Evolutionary conservation across 2,113 vertebrate species (phyloP).

Genomic region (Hypanus sabinus): DNA sequence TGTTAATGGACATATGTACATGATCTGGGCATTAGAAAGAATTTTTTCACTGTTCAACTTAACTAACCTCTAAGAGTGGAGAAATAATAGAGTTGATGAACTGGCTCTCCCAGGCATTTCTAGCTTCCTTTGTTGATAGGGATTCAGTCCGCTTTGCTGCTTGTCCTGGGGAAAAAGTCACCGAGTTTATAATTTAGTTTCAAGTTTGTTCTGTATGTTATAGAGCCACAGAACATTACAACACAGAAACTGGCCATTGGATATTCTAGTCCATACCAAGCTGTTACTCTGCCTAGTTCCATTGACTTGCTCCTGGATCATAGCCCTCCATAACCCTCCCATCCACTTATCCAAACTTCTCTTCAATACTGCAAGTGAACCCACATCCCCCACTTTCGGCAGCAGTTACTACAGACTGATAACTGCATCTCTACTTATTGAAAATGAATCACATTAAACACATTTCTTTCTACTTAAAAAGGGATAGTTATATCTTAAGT

Average conservation of each 20-base stretch:
- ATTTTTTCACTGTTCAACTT: neutral
- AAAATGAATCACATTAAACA: neutral
- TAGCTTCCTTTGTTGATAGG: slow-evolving; percentile 43
- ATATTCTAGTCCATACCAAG: too few species aligned
- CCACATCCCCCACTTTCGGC: too few species aligned
- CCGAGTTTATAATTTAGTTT: neutral
- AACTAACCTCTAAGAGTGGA: slow-evolving; percentile 49
- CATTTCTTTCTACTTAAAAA: neutral
- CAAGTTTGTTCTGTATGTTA: neutral
- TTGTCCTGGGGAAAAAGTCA: neutral
- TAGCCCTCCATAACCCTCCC: too few species aligned
- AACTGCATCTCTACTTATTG: neutral
- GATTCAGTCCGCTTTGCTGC: neutral
- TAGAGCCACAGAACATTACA: too few species aligned
- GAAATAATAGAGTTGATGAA: slow-evolving; percentile 50
- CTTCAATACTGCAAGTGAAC: too few species aligned
- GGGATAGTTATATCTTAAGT: neutral
- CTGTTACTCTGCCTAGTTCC: too few species aligned
- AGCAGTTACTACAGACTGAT: neutral
- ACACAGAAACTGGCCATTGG: too few species aligned
- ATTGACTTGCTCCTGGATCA: too few species aligned
- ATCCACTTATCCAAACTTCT: too few species aligned
- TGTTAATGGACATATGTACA: neutral
- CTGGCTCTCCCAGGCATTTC: slow-evolving; percentile 53
- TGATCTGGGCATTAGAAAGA: neutral